These are phyloP conservation scores for Microcebus murinus DNA, from an alignment of 2,113 vertebrate genomes.

Conservation along the genomic window DNA sequence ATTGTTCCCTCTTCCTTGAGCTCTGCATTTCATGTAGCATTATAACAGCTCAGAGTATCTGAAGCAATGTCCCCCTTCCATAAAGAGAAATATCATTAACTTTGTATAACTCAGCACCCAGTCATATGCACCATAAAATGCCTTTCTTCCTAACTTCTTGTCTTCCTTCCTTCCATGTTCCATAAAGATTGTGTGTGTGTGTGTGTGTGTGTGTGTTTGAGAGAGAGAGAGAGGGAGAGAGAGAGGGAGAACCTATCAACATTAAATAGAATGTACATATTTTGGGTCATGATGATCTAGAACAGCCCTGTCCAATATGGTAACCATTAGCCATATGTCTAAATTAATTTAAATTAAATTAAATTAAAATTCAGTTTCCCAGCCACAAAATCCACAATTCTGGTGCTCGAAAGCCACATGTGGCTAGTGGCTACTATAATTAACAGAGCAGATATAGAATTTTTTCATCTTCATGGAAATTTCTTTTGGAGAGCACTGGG, in stretches of 20 bases:
- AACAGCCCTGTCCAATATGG: neutral
- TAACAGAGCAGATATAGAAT: neutral
- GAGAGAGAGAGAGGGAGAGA: no score
- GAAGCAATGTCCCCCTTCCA: neutral
- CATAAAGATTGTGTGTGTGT: neutral
- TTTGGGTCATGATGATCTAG: neutral
- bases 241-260: neutral
- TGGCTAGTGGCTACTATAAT: neutral
- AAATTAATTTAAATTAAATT: neutral
- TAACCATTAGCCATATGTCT: neutral
- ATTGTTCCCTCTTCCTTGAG: neutral
- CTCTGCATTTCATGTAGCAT: neutral
- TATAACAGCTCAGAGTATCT: neutral
- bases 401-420: neutral
- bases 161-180: neutral
- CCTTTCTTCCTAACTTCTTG: neutral
- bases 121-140: neutral
- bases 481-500: neutral
- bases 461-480: neutral
- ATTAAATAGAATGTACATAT: neutral
- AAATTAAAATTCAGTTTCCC: neutral
- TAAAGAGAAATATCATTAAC: neutral
- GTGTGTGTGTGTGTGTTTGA: neutral
- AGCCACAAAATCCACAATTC: neutral
- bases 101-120: neutral